phyloP scores from a whole-genome alignment of 2,797 vertebrate species.

The Propithecus deckenii region DNA sequence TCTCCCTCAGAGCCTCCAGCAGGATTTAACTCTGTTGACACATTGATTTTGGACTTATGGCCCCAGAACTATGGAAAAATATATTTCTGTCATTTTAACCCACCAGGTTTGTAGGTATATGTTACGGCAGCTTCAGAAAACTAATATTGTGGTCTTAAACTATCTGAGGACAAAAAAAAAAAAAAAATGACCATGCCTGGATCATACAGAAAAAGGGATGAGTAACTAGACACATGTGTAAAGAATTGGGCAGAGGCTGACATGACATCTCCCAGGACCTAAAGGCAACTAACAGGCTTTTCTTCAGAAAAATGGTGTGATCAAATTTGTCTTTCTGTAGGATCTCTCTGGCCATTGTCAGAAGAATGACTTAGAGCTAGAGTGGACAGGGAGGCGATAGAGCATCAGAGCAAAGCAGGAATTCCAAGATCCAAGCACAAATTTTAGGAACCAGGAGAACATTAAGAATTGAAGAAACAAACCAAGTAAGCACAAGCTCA shows the following conservation, averaged over 20 bases:
- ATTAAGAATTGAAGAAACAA: not conserved
- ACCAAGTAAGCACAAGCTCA: not conserved
- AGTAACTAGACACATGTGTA: not conserved
- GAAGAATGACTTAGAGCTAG: not conserved
- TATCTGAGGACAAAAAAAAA: not conserved
- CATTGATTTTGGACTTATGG: not conserved
- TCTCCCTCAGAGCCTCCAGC: not conserved
- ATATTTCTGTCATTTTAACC: not conserved
- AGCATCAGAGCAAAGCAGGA: not conserved
- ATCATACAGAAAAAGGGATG: not conserved
- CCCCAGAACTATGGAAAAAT: not conserved
- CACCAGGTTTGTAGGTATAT: not conserved
- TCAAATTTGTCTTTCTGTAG: not conserved
- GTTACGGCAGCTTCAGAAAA: not conserved
- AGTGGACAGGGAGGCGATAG: not conserved
- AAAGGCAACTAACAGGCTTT: not conserved
- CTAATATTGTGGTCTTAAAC: not conserved
- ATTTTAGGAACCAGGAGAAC: not conserved
- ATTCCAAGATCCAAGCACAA: not conserved
- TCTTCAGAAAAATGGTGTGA: not conserved
- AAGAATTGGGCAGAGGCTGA: not conserved
- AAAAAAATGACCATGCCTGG: not conserved
- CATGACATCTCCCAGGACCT: not conserved
- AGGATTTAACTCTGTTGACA: not conserved
- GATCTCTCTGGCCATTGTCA: not conserved